Conservation (phyloP, 2,888 invertebrate species). For the Salpingus planirostris region DNA sequence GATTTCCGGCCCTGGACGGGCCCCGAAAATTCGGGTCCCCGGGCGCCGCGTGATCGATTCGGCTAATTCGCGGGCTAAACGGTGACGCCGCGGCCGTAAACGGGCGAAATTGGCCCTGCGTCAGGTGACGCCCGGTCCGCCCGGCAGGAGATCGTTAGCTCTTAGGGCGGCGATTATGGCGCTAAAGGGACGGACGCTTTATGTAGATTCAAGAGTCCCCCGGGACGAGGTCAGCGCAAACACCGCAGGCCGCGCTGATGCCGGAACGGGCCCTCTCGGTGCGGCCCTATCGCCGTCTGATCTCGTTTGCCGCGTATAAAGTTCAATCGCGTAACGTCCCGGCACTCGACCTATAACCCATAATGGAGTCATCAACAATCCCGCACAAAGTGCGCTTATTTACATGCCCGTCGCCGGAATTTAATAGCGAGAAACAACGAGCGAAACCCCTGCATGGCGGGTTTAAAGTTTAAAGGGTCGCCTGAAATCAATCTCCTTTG, state of each 20-base stretch:
- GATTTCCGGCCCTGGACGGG: too few relatives aligned
- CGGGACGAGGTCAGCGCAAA: slow-evolving; percentile 12
- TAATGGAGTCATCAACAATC: slow-evolving; percentile 10
- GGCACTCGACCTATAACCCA: slow-evolving; percentile 13
- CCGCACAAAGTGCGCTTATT: slow-evolving; percentile 9
- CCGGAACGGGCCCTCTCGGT: slow-evolving; percentile 10
- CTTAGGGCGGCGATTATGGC: slow-evolving; percentile 12
- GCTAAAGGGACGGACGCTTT: slow-evolving; percentile 15
- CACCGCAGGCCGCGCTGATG: slow-evolving; percentile 10
- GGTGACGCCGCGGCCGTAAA: too few relatives aligned
- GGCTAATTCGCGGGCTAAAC: too few relatives aligned
- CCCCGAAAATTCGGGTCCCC: too few relatives aligned
- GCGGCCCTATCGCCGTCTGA: slow-evolving; percentile 13
- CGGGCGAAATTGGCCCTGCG: too few relatives aligned
- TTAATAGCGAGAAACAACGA: slow-evolving; percentile 4
- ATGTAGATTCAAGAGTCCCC: slow-evolving; percentile 14
- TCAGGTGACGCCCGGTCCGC: too few relatives aligned
- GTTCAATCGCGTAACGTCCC: slow-evolving; percentile 10
- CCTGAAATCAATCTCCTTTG: too few relatives aligned
- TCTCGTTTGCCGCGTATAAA: slow-evolving; percentile 14
- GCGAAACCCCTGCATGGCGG: too few relatives aligned
- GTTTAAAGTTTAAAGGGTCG: too few relatives aligned
- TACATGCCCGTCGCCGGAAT: slow-evolving; percentile 5
- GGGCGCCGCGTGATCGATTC: too few relatives aligned
- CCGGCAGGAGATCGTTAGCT: too few relatives aligned